Evolutionary conservation across 2,888 invertebrate genomes (phyloP).

Genomic region (Thalpophila matura): DNA sequence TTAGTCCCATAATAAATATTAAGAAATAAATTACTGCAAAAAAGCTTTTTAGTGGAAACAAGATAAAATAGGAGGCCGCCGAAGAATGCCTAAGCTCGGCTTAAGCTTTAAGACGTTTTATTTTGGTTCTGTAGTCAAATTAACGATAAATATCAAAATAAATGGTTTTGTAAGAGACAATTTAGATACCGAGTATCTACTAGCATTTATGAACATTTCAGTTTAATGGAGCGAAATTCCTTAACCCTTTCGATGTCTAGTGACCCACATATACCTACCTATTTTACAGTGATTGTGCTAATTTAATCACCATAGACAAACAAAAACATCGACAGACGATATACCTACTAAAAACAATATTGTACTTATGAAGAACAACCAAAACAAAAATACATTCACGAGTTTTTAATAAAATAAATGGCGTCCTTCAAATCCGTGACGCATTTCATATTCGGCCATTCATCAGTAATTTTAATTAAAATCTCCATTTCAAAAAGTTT

Average conservation of each 20-base stretch:
- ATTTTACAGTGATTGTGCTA: no score
- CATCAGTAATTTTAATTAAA: slow-evolving; percentile 54
- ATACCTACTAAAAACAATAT: no score
- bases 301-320: no score
- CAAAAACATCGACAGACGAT: no score
- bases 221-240: no score
- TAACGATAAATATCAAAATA: slow-evolving; percentile 15
- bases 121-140: slow-evolving; percentile 37
- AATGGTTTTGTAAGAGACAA: slow-evolving; percentile 13
- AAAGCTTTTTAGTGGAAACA: slow-evolving; percentile 45
- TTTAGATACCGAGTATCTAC: no score
- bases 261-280: no score
- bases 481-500: slow-evolving; percentile 32
- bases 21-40: slow-evolving; percentile 32
- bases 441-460: slow-evolving; percentile 35
- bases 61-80: slow-evolving; percentile 40
- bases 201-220: no score
- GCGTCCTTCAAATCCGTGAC: slow-evolving; percentile 7
- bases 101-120: slow-evolving; percentile 24
- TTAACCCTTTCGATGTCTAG: no score
- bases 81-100: slow-evolving; percentile 3
- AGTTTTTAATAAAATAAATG: no score
- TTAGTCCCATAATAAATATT: slow-evolving; percentile 30
- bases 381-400: no score
- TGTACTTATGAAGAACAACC: no score